Percentiles rank a stretch among this genome's conserved stretches.
These are phyloP conservation scores for Drosophila neotestacea DNA, from an alignment of 2,888 invertebrate genomes.

Conservation along the genomic window DNA sequence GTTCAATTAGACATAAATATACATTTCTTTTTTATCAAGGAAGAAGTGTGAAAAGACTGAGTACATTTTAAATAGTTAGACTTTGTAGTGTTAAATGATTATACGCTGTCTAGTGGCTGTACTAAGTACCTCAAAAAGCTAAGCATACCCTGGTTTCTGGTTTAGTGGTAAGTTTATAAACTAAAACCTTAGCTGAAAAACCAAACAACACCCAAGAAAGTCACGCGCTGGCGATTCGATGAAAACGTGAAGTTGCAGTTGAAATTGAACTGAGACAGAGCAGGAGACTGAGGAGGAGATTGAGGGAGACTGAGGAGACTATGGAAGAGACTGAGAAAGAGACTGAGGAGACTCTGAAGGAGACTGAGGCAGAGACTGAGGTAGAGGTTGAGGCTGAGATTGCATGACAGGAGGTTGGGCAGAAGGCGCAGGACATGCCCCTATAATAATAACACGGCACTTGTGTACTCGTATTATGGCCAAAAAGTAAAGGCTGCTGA, in stretches of 20 bases:
- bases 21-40: too few species aligned
- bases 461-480: constrained; percentile 42
- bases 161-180: constrained; percentile 27
- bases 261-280: constrained; percentile 14
- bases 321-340: not conserved
- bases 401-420: constrained; percentile 57
- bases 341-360: not conserved
- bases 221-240: constrained; percentile 58
- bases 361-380: constrained; percentile 1
- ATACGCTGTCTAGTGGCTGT: not conserved
- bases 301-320: constrained; percentile 4
- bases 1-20: too few species aligned
- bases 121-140: not conserved
- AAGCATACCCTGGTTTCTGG: not conserved
- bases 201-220: constrained; percentile 36
- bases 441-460: constrained; percentile 49
- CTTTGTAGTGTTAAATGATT: not conserved
- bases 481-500: constrained; percentile 57
- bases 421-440: constrained; percentile 58
- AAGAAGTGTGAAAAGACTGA: too few species aligned
- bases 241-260: constrained; percentile 56
- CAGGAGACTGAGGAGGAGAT: not conserved
- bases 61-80: not conserved
- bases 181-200: constrained; percentile 46
- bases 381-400: constrained; percentile 12